Evolutionary conservation across 2,113 vertebrate genomes (phyloP).

Genomic region (Ictalurus furcatus): DNA sequence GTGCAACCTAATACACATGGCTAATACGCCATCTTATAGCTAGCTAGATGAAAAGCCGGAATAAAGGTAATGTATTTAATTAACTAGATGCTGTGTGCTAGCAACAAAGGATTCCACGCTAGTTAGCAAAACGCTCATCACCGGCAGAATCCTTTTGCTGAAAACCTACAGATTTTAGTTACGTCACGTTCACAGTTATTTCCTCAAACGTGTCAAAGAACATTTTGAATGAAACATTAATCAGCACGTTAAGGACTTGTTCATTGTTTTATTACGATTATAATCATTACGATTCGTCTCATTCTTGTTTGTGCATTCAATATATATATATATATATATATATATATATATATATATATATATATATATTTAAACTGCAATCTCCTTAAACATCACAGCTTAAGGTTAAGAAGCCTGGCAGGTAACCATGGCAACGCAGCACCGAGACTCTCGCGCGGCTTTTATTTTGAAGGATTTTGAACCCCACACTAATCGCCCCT

Average conservation of each 20-base stretch:
- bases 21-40: not conserved
- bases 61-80: too few relatives aligned
- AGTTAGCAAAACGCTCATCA: not conserved
- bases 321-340: too few relatives aligned
- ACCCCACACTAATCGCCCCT: not conserved
- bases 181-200: not conserved
- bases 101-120: too few relatives aligned
- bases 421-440: not conserved
- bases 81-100: too few relatives aligned
- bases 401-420: not conserved
- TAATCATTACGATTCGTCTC: not conserved
- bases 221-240: not conserved
- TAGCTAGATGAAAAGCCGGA: not conserved
- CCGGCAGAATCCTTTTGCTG: too few relatives aligned
- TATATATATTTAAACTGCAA: not conserved
- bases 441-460: not conserved
- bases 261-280: not conserved
- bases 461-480: constrained; percentile 36
- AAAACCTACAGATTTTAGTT: not conserved
- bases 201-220: not conserved
- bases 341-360: too few relatives aligned
- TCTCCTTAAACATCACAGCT: not conserved
- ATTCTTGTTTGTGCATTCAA: not conserved
- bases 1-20: not conserved
- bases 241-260: not conserved